phyloP scores from a whole-genome alignment of 2,888 invertebrate species.

The Blastobasis lacticolella region DNA sequence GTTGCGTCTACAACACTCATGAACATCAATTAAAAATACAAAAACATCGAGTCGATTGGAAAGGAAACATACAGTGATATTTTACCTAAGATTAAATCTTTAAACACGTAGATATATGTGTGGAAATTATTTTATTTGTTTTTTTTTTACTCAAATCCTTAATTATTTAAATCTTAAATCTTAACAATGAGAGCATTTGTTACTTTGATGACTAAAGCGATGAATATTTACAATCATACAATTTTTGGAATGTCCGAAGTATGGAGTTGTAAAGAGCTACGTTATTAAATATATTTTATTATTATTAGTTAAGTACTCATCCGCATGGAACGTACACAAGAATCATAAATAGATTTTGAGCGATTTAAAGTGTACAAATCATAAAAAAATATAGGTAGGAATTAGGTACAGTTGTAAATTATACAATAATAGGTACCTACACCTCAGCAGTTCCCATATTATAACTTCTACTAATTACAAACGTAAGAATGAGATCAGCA shows the following conservation, averaged over 20 bases:
- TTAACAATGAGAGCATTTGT: slow-evolving; percentile 21
- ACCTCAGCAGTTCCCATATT: too few species aligned
- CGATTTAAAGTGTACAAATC: too few species aligned
- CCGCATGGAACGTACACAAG: too few species aligned
- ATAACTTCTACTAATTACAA: too few species aligned
- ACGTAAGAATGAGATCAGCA: slow-evolving; percentile 5
- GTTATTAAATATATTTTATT: background rate
- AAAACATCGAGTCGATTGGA: slow-evolving; percentile 17
- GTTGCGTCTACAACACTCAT: slow-evolving; percentile 26
- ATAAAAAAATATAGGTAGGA: too few species aligned
- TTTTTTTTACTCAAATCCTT: background rate
- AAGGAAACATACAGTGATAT: slow-evolving; percentile 18
- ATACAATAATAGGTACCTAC: too few species aligned
- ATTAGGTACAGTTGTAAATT: too few species aligned
- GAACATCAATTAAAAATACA: slow-evolving; percentile 23
- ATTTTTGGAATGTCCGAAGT: slow-evolving; percentile 49
- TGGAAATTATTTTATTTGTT: too few species aligned
- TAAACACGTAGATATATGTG: slow-evolving; percentile 10
- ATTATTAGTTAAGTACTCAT: too few species aligned
- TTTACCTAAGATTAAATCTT: slow-evolving; percentile 3
- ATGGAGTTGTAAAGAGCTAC: slow-evolving; percentile 27
- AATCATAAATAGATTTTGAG: too few species aligned
- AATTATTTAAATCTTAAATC: slow-evolving; percentile 7
- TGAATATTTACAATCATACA: slow-evolving; percentile 43
- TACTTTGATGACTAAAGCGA: slow-evolving; percentile 37